Base-by-base conservation (phyloP, 2,797 vertebrate species). In the Sternarchorhynchus goeldii region DNA sequence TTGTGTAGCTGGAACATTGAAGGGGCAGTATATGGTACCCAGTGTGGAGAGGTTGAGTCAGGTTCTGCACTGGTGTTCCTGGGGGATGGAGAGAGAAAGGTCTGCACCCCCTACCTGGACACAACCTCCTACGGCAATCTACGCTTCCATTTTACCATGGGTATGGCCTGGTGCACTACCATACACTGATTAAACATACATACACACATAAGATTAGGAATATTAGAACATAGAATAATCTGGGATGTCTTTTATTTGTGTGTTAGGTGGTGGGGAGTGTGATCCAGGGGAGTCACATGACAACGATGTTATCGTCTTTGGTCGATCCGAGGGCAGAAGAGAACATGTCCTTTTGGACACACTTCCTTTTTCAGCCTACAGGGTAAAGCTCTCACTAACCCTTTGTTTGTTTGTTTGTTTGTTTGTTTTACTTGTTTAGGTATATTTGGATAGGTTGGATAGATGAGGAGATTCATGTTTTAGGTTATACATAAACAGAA, bases 81-180 rank as follows among this genome's bases (percentile, higher is more conserved):
- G 79, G 94, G 88, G 85, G 95, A 96, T 1, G 96, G 95, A 71
- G 93, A 94, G 81, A 95, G 98, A 83, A 95, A 93, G 87, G 84
- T 97, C 79, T 99, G 98, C 77, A 99, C 96, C 21, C 97, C 97
- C 0, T 96, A 95, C 86, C 91, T 99, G 85, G 96, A 99, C 86
- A 95, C 95, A 66, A 98, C 96, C 0, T 92, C 93, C 50, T 97
- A 94, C 12, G 97, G 97, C 76, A 99, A 98, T 91, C 93, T 99
- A 63, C 93, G 98, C 39, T 96, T 99, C 92, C 91, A 96, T 92
- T 97, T 98, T 56, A 92, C 92, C 72, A 97, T 98, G 96, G 98
- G 95, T 96, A 84, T n/a, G 73, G 5, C 21, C 63, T 39, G 18
- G 16, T 39, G 25, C 7, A 12, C 3, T 16, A 25, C 16, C 3